Conservation (phyloP, 2,888 invertebrate species). For the Salpingus planirostris region DNA sequence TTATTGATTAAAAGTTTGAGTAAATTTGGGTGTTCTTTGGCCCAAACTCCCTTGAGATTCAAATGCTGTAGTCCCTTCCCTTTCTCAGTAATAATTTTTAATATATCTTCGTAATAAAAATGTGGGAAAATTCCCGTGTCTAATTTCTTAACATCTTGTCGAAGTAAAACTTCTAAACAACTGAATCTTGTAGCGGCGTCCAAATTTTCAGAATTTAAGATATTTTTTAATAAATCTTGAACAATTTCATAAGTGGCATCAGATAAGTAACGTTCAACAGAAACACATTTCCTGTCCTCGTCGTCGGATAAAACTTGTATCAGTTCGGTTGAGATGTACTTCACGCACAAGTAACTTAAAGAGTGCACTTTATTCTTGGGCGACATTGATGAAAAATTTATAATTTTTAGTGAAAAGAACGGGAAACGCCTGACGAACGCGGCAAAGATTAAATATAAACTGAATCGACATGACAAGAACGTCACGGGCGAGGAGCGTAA, state of each 20-base stretch:
- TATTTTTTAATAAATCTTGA: conserved; percentile 57
- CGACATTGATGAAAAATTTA: conserved; percentile 50
- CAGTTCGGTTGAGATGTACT: conserved; percentile 51
- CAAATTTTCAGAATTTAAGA: conserved; percentile 55
- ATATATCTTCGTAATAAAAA: conserved; percentile 60
- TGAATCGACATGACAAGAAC: too few species aligned
- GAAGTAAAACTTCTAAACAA: conserved; percentile 55
- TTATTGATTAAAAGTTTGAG: conserved; percentile 53
- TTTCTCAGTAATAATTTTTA: conserved; percentile 55
- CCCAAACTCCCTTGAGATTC: conserved; percentile 66
- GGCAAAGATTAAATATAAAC: too few species aligned
- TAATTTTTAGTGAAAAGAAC: too few species aligned
- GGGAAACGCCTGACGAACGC: too few species aligned
- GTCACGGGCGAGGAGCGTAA: too few species aligned
- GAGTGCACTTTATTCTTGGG: conserved; percentile 54
- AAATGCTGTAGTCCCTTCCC: conserved; percentile 54
- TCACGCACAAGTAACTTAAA: conserved; percentile 51
- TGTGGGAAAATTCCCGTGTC: conserved; percentile 62
- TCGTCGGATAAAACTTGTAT: conserved; percentile 55
- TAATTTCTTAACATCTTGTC: conserved; percentile 55
- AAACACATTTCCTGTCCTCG: conserved; percentile 43
- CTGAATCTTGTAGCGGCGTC: conserved; percentile 60
- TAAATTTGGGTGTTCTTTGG: conserved; percentile 56
- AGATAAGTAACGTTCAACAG: conserved; percentile 37
- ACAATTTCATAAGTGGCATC: conserved; percentile 57